Percentiles rank a stretch among this genome's conserved stretches.
Evolutionary conservation across 2,113 vertebrate genomes (phyloP).

Genomic region (Polypterus bichir): DNA sequence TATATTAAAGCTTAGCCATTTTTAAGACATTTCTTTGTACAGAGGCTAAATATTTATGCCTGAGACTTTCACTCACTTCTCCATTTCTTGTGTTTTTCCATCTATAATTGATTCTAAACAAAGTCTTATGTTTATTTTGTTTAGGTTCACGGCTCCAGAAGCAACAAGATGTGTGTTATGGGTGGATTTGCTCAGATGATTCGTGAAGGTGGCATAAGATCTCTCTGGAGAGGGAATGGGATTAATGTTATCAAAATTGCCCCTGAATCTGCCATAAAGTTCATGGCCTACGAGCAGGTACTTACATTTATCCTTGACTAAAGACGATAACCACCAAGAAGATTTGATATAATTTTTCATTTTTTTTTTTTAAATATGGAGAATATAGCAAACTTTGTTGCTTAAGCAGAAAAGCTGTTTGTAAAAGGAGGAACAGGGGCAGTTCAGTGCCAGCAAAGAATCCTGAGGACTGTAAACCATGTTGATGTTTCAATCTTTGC

Average conservation of each 20-base stretch:
- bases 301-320: conserved; percentile 1
- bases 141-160: conserved; percentile 82
- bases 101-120: too few species aligned
- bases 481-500: too few species aligned
- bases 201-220: conserved; percentile 70
- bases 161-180: conserved; percentile 77
- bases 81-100: neutral
- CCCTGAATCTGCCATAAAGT: conserved; percentile 88
- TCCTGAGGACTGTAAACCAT: too few species aligned
- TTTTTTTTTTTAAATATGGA: neutral
- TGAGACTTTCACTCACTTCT: neutral
- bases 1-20: too few species aligned
- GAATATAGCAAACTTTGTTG: neutral
- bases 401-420: neutral
- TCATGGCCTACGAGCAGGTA: conserved; percentile 96
- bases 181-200: conserved; percentile 86
- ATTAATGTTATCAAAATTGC: conserved; percentile 94
- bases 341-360: neutral
- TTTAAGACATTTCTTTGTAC: too few species aligned
- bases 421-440: accelerated
- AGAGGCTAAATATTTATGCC: neutral
- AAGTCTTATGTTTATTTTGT: neutral
- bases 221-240: conserved; percentile 86
- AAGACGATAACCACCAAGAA: neutral
- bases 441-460: neutral